Percentiles rank a stretch among this genome's conserved stretches.
These are phyloP conservation scores for Oryzias curvinotus DNA, from an alignment of 2,113 vertebrate genomes.

Conservation along the genomic window DNA sequence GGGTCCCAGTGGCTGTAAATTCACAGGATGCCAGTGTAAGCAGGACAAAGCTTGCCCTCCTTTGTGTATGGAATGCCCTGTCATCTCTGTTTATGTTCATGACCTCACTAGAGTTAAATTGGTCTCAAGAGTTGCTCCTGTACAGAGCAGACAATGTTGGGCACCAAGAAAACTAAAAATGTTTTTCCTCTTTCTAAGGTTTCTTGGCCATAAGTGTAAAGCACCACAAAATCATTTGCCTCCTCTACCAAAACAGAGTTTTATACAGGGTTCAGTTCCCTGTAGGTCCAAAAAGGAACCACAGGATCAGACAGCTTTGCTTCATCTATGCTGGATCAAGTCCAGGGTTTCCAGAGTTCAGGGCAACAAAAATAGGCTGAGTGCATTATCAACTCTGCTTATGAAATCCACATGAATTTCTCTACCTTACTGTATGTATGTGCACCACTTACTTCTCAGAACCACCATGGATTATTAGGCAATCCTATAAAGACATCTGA, in stretches of 20 bases:
- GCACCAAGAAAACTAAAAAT: background rate
- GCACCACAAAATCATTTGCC: background rate
- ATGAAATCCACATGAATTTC: slow-evolving; percentile 69
- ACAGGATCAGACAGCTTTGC: slow-evolving; percentile 48
- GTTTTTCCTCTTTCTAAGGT: slow-evolving; percentile 25
- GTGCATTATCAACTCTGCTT: slow-evolving; percentile 64
- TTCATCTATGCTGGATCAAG: slow-evolving; percentile 61
- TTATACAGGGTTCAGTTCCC: background rate
- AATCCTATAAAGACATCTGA: slow-evolving; percentile 72
- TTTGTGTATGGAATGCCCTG: slow-evolving; percentile 15
- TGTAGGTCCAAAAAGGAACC: slow-evolving; percentile 33
- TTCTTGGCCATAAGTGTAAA: slow-evolving; percentile 22
- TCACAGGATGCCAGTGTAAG: slow-evolving; percentile 42
- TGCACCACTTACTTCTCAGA: slow-evolving; percentile 67
- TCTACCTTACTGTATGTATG: slow-evolving; percentile 62
- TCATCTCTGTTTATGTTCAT: slow-evolving; percentile 5
- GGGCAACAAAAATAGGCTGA: slow-evolving; percentile 77
- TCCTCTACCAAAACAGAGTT: background rate
- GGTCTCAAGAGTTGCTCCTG: slow-evolving; percentile 13
- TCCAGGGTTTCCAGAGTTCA: slow-evolving; percentile 69
- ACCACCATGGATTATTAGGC: slow-evolving; percentile 72
- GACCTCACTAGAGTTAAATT: slow-evolving; percentile 25
- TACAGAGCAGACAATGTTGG: background rate
- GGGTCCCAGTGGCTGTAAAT: slow-evolving; percentile 55
- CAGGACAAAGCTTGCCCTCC: slow-evolving; percentile 30